Percentiles rank a stretch among this genome's conserved stretches.
Evolutionary conservation across 2,113 vertebrate genomes (phyloP).

Genomic region (Alaudala cheleensis): DNA sequence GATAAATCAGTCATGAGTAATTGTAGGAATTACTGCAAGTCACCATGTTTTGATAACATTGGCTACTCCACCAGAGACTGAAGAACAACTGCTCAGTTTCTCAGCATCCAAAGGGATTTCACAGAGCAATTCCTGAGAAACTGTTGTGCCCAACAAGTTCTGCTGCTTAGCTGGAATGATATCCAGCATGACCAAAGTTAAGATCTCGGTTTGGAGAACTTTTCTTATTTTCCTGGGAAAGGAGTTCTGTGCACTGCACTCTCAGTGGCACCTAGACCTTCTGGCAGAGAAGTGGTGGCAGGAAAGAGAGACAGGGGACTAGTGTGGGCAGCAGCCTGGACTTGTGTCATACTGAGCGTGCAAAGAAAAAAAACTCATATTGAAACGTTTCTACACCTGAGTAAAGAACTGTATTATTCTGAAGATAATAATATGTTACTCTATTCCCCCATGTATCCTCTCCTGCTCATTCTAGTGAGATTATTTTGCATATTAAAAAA

Average conservation of each 20-base stretch:
- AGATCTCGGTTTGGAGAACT: background rate
- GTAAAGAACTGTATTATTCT: background rate
- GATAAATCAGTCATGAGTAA: slow-evolving; percentile 67
- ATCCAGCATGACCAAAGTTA: background rate
- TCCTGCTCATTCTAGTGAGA: background rate
- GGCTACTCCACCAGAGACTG: background rate
- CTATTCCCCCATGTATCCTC: background rate
- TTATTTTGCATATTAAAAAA: background rate
- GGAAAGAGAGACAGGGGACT: background rate
- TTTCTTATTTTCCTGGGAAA: background rate
- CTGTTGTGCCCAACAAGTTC: background rate
- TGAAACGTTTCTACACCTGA: background rate
- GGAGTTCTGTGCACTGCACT: background rate
- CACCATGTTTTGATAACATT: background rate
- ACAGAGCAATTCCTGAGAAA: background rate
- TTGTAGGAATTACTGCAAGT: background rate
- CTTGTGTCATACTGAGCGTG: background rate
- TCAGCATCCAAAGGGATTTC: background rate
- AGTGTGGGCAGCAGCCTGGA: background rate
- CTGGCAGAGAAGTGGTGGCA: background rate
- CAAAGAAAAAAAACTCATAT: background rate
- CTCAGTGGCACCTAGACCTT: background rate
- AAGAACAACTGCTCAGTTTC: background rate
- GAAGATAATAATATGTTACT: background rate
- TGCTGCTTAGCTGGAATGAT: background rate